Evolutionary conservation across 2,797 vertebrate genomes (phyloP), one percentile per base, ranked within the genome.

Genomic region (Threskiornis aethiopicus): DNA sequence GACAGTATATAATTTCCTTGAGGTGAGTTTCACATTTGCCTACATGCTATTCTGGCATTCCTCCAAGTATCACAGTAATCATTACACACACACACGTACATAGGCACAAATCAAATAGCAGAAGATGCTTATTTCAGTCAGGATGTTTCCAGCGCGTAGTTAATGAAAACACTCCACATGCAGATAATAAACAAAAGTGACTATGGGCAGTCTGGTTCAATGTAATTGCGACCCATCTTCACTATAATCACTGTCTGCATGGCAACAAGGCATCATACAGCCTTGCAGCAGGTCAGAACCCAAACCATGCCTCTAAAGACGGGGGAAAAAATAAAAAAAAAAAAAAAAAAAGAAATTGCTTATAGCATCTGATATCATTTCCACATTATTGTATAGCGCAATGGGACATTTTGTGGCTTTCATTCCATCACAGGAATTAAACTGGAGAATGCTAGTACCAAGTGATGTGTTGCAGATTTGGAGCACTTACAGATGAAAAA

Each of bases 151-250:
- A 95, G 85, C 8, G 10, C 41, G 33, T 59, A 93, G 78, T 37
- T 94, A 96, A 96, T 79, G 75, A 98, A 97, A 96, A 96, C 44
- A 94, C n/a, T 90, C 85, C 96, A 90, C 41, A 59, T 77, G 78
- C 55, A 64, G 62, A 84, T 95, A 97, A 97, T 91, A 92, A 91
- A 61, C 52, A 87, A 75, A 95, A 89, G 61, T 62, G 49, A 97
- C 90, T 90, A 71, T 46, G 25, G 62, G 52, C 46, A 84, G 16
- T 61, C 77, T 96, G 75, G 93, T 90, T 95, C 82, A 77, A 39
- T 33, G 75, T 82, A 95, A 97, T 92, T 96, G 88, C 4, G 33
- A 72, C 22, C 51, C 67, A 64, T 78, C 85, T 64, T 94, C 95
- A 80, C 71, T 92, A 88, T 93, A 94, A 93, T 96, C 79, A 62